Base-by-base conservation (phyloP, 1,140 invertebrate species). In the Pseudomyrmex concolor region DNA sequence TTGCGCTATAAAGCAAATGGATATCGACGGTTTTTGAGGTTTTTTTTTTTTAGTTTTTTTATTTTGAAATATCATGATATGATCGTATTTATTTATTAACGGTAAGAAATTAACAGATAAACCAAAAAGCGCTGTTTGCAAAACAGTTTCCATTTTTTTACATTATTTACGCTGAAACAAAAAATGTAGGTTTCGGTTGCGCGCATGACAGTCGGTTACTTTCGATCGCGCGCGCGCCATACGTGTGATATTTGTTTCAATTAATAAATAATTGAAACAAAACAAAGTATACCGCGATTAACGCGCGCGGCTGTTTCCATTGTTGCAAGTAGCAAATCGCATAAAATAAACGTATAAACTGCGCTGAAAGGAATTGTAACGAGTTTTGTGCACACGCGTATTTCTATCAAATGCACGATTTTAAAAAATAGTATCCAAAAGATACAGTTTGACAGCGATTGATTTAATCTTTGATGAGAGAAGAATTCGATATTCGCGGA, bases 261-360 rank as follows among this genome's bases (percentile, higher is more conserved):
- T 78, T 78, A 78, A 68, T 78, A 78, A 78, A 78, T 68, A 68
- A 78, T 78, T 57, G 76, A 78, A 78, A 78, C 64, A 78, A 78
- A 78, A 78, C 76, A 78, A 48, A 64, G 19, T 70, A 68, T 17
- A 13, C 64, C 64, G 7, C 64, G 64, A 78, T 78, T 78, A 77
- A 77, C 63, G 25, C 74, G 57, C 43, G 17, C 68, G 34, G 15
- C 10, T 70, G 51, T 59, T 78, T 59, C 5, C 64, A 17, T 22
- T 45, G 76, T 59, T 68, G 45, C n/a, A 64, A 19, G 25, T 22
- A 7, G 76, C 15, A 34, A 59, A 15, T 34, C 63, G 57, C 54
- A 22, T 34, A 45, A 78, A 78, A 64, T 45, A n/a, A 57, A 68
- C 13, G 10, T 68, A 67, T n/a, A 3, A 22, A 66, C n/a, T 5